These are phyloP conservation scores for Epinephelus lanceolatus DNA, from an alignment of 2,113 vertebrate genomes.

Conservation along the genomic window DNA sequence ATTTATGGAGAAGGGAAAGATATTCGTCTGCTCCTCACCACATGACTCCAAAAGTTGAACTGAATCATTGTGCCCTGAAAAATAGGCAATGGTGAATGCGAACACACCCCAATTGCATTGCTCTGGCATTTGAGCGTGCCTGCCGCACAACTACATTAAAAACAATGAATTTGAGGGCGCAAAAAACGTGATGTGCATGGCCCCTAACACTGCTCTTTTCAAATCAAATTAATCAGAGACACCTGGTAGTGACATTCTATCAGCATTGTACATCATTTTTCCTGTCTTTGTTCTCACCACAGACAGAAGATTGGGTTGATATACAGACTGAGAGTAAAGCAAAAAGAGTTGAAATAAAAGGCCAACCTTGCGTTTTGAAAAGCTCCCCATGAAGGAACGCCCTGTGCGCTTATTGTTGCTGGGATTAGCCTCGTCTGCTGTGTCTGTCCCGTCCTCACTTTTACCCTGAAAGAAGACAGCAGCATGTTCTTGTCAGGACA, in stretches of 20 bases:
- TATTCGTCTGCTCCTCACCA: too few relatives aligned
- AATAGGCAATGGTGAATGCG: too few relatives aligned
- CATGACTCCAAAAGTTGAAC: too few relatives aligned
- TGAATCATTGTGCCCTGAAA: too few relatives aligned
- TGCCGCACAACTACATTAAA: too few relatives aligned
- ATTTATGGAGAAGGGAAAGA: too few relatives aligned
- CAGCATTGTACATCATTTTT: not conserved
- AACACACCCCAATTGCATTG: too few relatives aligned
- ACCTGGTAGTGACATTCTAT: not conserved
- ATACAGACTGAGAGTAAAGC: not conserved
- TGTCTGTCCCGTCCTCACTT: slow-evolving; percentile 87
- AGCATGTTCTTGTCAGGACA: not conserved
- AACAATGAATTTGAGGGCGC: too few relatives aligned
- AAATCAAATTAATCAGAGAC: not conserved
- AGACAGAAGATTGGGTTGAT: not conserved
- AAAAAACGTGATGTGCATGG: too few relatives aligned
- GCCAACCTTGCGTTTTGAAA: slow-evolving; percentile 94
- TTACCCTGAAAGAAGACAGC: slow-evolving; percentile 82
- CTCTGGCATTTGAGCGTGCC: too few relatives aligned
- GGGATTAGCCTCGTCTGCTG: slow-evolving; percentile 84
- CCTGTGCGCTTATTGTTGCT: slow-evolving; percentile 84
- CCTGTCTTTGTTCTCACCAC: not conserved
- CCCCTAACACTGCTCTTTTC: not conserved
- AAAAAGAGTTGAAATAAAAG: not conserved
- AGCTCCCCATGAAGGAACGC: slow-evolving; percentile 88